Evolutionary conservation across 2,888 invertebrate genomes (phyloP).

Genomic region (Rhamnusium bicolor): DNA sequence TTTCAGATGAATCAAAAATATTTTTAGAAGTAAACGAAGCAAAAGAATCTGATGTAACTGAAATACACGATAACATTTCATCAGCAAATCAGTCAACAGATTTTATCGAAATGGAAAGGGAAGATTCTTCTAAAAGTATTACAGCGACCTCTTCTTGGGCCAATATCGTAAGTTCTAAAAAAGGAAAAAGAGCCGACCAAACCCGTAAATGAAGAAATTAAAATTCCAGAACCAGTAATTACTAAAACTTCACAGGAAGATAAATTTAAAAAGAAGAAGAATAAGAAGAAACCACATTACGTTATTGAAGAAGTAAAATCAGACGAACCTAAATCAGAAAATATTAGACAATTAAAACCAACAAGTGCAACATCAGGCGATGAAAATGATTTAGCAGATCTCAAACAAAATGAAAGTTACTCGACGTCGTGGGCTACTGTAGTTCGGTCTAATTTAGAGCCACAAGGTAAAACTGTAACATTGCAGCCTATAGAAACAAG

Average conservation of each 20-base stretch:
- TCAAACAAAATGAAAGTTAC: background rate
- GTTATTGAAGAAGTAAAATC: background rate
- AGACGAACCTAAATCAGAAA: background rate
- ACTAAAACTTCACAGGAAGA: no score
- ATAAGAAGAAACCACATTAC: constrained; percentile 19
- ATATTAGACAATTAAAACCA: no score
- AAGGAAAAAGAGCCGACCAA: background rate
- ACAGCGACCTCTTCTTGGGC: background rate
- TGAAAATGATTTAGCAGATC: constrained; percentile 8
- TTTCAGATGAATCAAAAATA: constrained; percentile 64
- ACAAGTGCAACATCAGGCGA: background rate
- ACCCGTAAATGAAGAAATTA: background rate
- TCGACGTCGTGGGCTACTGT: constrained; percentile 41
- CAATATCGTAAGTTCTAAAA: background rate
- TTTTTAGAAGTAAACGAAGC: constrained; percentile 49
- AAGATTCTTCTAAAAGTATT: background rate
- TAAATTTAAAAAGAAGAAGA: constrained; percentile 39
- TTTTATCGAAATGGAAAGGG: background rate
- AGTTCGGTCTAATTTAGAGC: constrained; percentile 40
- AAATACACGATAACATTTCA: background rate
- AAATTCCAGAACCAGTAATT: background rate
- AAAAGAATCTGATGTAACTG: background rate
- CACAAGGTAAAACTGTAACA: constrained; percentile 10
- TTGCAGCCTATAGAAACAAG: background rate
- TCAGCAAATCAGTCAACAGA: background rate